Conservation (phyloP, 2,113 vertebrate species). For the Sitta europaea region DNA sequence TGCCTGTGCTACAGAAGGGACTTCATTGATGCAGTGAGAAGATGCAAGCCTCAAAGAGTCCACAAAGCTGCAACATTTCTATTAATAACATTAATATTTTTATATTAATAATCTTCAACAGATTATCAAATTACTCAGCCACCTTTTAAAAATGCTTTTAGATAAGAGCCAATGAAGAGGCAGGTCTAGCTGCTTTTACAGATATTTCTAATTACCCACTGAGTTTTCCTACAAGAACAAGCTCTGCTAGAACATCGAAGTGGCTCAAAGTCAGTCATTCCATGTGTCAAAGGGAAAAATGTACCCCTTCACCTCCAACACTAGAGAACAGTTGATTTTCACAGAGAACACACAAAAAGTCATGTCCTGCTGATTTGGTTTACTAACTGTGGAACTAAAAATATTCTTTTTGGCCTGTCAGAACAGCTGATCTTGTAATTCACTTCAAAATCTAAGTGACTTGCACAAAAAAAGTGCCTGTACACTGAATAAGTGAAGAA, state of each 20-base stretch:
- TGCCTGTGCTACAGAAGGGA: background rate
- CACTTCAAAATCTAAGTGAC: background rate
- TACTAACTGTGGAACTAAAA: conserved; percentile 28
- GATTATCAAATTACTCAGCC: background rate
- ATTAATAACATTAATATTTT: no score
- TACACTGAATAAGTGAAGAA: background rate
- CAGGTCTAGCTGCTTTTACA: background rate
- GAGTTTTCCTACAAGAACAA: background rate
- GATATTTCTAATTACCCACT: background rate
- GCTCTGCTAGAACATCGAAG: background rate
- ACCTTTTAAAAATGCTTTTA: background rate
- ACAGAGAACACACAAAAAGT: background rate
- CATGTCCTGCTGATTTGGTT: conserved; percentile 19
- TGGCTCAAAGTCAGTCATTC: background rate
- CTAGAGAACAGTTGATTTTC: background rate
- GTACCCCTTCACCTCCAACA: conserved; percentile 8
- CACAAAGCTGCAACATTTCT: background rate
- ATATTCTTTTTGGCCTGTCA: background rate
- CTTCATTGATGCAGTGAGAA: background rate
- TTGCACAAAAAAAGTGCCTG: background rate
- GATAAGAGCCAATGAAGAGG: background rate
- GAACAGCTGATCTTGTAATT: conserved; percentile 23
- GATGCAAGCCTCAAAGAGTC: background rate
- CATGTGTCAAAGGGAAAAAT: background rate
- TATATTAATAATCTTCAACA: background rate